Evolutionary conservation across 2,113 vertebrate genomes (phyloP), one percentile per base, ranked within the genome.

Genomic region (Solea senegalensis): DNA sequence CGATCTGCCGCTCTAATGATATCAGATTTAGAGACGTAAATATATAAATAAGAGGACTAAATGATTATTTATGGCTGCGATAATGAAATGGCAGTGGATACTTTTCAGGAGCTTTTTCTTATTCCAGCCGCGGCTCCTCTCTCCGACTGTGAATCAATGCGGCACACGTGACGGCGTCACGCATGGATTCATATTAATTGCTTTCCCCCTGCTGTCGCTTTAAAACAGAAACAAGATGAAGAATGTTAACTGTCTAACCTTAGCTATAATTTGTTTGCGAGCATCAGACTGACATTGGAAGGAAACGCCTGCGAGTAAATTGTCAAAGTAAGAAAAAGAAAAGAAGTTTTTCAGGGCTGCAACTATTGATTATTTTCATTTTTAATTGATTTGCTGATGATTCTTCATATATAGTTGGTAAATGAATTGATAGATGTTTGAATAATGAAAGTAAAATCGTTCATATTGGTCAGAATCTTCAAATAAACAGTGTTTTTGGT

Each of bases 41-140:
- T 44, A 28, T 28, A 34, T 14, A 55, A 34, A 55, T 28, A 34
- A 34, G 21, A 52, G 9, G 10, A 52, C 21, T 55, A 55, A 55
- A 55, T 55, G 9, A 48, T 41, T n/a, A n/a, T 15, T 60, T 48
- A 59, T 34, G 34, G 41, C 52, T 69, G 44, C 27, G 51, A 57
- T 74, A 71, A 83, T 72, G 49, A 64, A 68, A 68, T 75, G 67
- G 65, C 39, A 54, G 21, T 54, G 15, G 45, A 59, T 68, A 55
- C 67, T 73, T 43, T 28, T 12, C 14, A 50, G 26, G 43, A 26
- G 40, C 15, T 10, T 59, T 66, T 59, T 46, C 46, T 46, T 45
- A 45, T 16, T 9, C 6, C 39, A n/a, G 44, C 14, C 45, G 27
- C 0, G 1, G 2, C 55, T 72, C 26, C 40, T 61, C 45, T 58